Evolutionary conservation across 2,888 invertebrate species (phyloP).

Genomic region (Malthinus seriepunctatus): DNA sequence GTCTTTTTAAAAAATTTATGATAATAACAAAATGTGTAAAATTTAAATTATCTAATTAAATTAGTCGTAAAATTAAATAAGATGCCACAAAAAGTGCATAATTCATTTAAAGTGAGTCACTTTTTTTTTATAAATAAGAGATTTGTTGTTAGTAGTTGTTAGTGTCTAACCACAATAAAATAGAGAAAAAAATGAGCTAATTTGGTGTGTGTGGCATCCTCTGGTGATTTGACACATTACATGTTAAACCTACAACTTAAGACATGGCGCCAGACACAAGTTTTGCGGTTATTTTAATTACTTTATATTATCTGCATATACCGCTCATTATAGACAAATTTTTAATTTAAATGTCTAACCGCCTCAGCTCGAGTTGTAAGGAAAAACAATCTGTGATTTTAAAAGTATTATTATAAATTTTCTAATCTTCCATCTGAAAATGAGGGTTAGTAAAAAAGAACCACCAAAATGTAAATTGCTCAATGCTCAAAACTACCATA

Average conservation of each 20-base stretch:
- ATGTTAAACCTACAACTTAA: slow-evolving; percentile 26
- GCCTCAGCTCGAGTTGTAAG: slow-evolving; percentile 12
- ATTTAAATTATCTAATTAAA: too few relatives aligned
- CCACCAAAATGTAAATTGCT: slow-evolving; percentile 1
- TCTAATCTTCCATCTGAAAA: too few relatives aligned
- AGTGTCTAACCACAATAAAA: slow-evolving; percentile 6
- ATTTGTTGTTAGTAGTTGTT: background rate
- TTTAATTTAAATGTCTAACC: slow-evolving; percentile 19
- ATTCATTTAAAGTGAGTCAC: slow-evolving; percentile 20
- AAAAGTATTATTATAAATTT: too few relatives aligned
- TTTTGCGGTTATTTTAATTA: slow-evolving; percentile 31
- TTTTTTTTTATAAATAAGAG: slow-evolving; percentile 1
- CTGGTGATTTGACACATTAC: slow-evolving; percentile 28
- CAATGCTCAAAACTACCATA: background rate
- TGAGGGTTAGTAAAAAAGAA: too few relatives aligned
- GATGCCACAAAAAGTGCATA: slow-evolving; percentile 8
- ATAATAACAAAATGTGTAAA: too few relatives aligned
- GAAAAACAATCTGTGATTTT: too few relatives aligned
- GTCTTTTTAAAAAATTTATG: too few relatives aligned
- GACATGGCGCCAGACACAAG: slow-evolving; percentile 28
- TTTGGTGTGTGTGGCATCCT: slow-evolving; percentile 22
- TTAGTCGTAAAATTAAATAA: too few relatives aligned
- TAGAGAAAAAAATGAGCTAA: slow-evolving; percentile 4
- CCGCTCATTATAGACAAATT: slow-evolving; percentile 19
- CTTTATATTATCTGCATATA: slow-evolving; percentile 16